phyloP scores from a whole-genome alignment of 2,888 invertebrate genomes.

The Cosmia trapezina region DNA sequence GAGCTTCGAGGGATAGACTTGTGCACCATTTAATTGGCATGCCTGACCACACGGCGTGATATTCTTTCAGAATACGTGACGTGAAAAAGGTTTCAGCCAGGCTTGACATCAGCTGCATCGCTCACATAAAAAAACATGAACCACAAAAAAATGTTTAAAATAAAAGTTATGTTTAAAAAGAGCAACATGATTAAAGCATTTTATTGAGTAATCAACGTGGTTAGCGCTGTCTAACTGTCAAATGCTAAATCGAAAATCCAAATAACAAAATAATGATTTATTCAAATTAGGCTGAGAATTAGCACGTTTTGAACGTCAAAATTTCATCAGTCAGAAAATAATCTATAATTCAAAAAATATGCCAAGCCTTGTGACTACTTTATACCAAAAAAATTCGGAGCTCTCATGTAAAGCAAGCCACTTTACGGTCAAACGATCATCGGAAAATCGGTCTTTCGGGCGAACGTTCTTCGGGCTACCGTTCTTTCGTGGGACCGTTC shows the following conservation, averaged over 20 bases:
- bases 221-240: neutral
- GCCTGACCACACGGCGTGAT: conserved; percentile 6
- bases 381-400: too few relatives aligned
- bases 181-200: neutral
- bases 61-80: conserved; percentile 28
- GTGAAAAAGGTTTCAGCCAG: conserved; percentile 1
- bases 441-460: neutral
- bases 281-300: neutral
- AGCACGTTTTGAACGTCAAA: neutral
- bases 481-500: neutral
- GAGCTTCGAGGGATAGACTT: conserved; percentile 2
- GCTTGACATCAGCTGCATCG: neutral
- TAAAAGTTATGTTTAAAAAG: too few relatives aligned
- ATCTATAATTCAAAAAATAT: neutral
- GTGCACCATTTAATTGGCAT: conserved; percentile 26
- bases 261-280: neutral
- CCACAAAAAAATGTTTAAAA: conserved; percentile 1
- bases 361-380: neutral
- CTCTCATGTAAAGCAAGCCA: neutral
- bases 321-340: neutral
- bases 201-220: neutral
- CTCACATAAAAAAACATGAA: conserved; percentile 2
- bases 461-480: neutral
- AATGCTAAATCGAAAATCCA: neutral
- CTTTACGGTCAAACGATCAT: neutral